Evolutionary conservation across 2,113 vertebrate genomes (phyloP).

Genomic region (Crypturellus undulatus): DNA sequence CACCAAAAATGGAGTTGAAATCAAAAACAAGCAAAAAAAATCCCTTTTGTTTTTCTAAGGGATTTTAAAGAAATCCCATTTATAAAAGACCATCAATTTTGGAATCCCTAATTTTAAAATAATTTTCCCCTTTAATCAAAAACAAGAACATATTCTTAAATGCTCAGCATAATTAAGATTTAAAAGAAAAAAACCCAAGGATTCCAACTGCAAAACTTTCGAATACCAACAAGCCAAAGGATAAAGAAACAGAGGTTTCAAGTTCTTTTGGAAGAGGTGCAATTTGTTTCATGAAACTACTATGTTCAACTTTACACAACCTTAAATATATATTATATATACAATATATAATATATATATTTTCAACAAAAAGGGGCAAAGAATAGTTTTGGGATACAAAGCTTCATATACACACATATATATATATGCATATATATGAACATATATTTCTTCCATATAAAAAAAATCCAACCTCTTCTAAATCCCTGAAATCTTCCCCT

Average conservation of each 20-base stretch:
- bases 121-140: slow-evolving; percentile 26
- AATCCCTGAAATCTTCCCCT: slow-evolving; percentile 77
- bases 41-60: not conserved
- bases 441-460: slow-evolving; percentile 69
- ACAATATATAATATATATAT: slow-evolving; percentile 66
- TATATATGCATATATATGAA: slow-evolving; percentile 64
- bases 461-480: slow-evolving; percentile 72
- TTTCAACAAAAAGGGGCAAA: slow-evolving; percentile 47
- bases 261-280: slow-evolving; percentile 37
- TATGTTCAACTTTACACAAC: slow-evolving; percentile 70
- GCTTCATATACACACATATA: slow-evolving; percentile 69
- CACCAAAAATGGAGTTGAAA: slow-evolving; percentile 18
- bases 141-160: slow-evolving; percentile 41
- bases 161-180: slow-evolving; percentile 58
- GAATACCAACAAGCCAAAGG: slow-evolving; percentile 30
- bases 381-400: slow-evolving; percentile 63
- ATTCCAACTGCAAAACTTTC: slow-evolving; percentile 55
- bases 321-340: slow-evolving; percentile 63
- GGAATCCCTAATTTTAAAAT: slow-evolving; percentile 54
- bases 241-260: not conserved
- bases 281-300: slow-evolving; percentile 49
- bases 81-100: slow-evolving; percentile 6
- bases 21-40: not conserved
- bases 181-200: slow-evolving; percentile 63
- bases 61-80: slow-evolving; percentile 30